phyloP scores from a whole-genome alignment of 2,113 vertebrate genomes.

The Rhinopomastus cyanomelas region DNA sequence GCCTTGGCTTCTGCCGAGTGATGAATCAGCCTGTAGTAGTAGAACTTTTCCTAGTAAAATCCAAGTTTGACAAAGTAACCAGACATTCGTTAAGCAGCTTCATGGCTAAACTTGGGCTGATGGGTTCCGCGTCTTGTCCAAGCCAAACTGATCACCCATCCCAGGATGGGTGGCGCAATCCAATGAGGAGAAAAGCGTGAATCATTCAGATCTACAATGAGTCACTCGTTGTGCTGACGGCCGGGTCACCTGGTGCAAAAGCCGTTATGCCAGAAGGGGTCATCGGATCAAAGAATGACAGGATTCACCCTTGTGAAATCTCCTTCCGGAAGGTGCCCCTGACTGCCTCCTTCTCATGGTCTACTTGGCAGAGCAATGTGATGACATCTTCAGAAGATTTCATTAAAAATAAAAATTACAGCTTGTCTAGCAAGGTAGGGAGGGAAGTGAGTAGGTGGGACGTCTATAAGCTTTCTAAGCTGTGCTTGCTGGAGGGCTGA shows the following conservation, averaged over 20 bases:
- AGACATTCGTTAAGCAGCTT: neutral
- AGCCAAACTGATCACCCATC: neutral
- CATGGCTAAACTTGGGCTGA: neutral
- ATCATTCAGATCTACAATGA: constrained; percentile 2
- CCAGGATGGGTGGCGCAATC: constrained; percentile 21
- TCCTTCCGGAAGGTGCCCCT: neutral
- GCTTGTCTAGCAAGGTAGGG: neutral
- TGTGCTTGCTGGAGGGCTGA: neutral
- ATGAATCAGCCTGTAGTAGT: neutral
- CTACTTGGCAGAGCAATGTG: neutral
- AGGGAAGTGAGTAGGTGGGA: constrained; percentile 42
- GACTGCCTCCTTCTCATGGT: neutral
- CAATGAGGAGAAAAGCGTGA: neutral
- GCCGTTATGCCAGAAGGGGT: neutral
- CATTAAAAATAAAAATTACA: constrained; percentile 39
- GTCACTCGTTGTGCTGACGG: neutral
- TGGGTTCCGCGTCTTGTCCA: neutral
- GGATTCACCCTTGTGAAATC: neutral
- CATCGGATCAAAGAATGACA: neutral
- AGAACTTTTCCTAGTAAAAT: neutral
- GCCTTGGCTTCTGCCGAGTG: neutral
- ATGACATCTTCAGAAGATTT: neutral
- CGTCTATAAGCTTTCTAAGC: constrained; percentile 20
- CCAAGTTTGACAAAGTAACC: neutral
- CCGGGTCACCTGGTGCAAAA: constrained; percentile 7